Evolutionary conservation across 2,113 vertebrate genomes (phyloP).

Genomic region (Oxygymnocypris stewartii): DNA sequence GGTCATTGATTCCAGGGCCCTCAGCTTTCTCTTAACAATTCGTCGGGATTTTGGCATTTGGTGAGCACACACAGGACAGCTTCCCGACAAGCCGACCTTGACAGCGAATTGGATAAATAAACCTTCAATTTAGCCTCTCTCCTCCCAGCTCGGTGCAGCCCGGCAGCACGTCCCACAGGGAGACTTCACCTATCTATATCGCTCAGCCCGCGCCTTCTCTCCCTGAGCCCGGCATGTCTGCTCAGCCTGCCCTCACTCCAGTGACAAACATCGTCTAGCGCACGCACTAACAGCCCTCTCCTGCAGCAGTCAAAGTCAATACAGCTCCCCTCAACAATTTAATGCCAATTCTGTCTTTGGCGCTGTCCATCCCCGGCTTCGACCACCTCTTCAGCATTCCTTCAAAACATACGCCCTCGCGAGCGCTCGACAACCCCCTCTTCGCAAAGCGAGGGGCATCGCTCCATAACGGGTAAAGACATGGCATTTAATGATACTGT

Average conservation of each 20-base stretch:
- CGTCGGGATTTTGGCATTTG: conserved; percentile 99
- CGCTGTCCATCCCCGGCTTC: conserved; percentile 77
- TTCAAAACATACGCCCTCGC: conserved; percentile 31
- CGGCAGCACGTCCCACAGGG: conserved; percentile 87
- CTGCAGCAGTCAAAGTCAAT: conserved; percentile 97
- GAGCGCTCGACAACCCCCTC: conserved; percentile 62
- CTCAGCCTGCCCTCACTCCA: conserved; percentile 78
- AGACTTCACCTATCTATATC: conserved; percentile 98
- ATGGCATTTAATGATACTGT: conserved; percentile 99
- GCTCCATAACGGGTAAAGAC: conserved; percentile 99
- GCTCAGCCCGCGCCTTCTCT: conserved; percentile 88
- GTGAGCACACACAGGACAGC: conserved; percentile 96
- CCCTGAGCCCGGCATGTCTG: conserved; percentile 72
- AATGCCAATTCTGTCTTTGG: conserved; percentile 89
- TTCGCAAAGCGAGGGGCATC: conserved; percentile 84
- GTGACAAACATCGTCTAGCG: conserved; percentile 98
- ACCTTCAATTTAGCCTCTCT: conserved; percentile 98
- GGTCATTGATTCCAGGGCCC: conserved; percentile 94
- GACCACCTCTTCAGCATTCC: conserved; percentile 60
- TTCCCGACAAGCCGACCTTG: conserved; percentile 97
- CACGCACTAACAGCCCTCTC: conserved; percentile 84
- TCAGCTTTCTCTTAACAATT: conserved; percentile 84
- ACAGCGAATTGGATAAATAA: conserved; percentile 99
- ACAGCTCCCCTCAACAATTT: conserved; percentile 90
- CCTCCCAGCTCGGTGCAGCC: conserved; percentile 80